Evolutionary conservation across 1,140 invertebrate genomes (phyloP), one percentile per base, ranked within the genome.

Genomic region (Drosophila virilis): DNA sequence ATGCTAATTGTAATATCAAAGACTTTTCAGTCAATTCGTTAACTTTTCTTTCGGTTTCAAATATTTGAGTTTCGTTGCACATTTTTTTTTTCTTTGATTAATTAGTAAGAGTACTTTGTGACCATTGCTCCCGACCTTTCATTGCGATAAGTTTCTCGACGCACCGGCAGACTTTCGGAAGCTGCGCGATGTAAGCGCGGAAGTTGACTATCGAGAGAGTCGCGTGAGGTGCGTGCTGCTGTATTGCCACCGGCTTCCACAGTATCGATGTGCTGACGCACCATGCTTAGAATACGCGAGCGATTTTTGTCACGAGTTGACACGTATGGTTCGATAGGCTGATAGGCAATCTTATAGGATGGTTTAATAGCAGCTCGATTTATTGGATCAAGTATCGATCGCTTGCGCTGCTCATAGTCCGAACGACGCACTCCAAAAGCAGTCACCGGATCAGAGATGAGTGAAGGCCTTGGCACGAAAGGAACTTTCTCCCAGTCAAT

Each of bases 401-500:
- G 67, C 74, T 91, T 79, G 52, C 91, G 80, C 54, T 81, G 77
- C 62, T 84, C 73, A 45, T 54, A 52, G 70, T 90, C 76, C 51
- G 80, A 45, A 80, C 94, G 93, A 43, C 94, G 94, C 43, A 93
- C 93, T 28, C 96, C 96, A 93, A 95, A 97, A 55, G 96, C 96
- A 69, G 96, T 97, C 91, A 96, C 94, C 45, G 96, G 96, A 91
- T 96, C 96, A 54, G 96, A 94, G 70, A 97, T 95, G 90, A 96
- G 94, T 78, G 96, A 96, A 72, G 96, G 96, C 72, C 96, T 94
- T 70, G 96, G 96, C 78, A 97, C 96, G 91, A 94, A 95, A 74
- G 96, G 96, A 88, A 96, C 95, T 94, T 96, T 96, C 92, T 97
- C 96, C 96, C 96, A 97, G 78, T 96, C 96, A 77, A 96, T 95